These are phyloP conservation scores for Amia ocellicauda DNA, from an alignment of 2,113 vertebrate species.

Conservation along the genomic window DNA sequence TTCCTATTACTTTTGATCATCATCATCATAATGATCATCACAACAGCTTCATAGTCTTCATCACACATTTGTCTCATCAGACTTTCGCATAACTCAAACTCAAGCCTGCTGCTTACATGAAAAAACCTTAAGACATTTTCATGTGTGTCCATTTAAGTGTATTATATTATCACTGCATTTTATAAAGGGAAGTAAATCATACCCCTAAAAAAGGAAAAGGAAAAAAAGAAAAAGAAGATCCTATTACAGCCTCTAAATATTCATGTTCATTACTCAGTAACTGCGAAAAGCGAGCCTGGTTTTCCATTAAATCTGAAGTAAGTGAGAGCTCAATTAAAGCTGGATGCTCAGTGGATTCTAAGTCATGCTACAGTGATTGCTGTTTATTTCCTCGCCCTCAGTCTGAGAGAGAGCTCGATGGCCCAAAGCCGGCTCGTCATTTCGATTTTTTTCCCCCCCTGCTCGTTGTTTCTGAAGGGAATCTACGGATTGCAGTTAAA, in stretches of 20 bases:
- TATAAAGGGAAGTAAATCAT: conserved; percentile 18
- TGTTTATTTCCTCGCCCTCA: conserved; percentile 49
- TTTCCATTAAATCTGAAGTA: conserved; percentile 31
- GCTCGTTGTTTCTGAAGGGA: conserved; percentile 28
- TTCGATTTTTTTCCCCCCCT: conserved; percentile 10
- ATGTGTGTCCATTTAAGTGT: too few relatives aligned
- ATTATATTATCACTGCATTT: too few relatives aligned
- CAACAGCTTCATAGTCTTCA: too few relatives aligned
- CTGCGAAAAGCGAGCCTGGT: conserved; percentile 24
- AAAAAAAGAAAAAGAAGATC: conserved; percentile 23
- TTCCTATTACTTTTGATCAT: too few relatives aligned
- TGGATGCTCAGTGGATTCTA: conserved; percentile 32
- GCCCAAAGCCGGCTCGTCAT: conserved; percentile 29
- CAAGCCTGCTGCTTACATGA: too few relatives aligned
- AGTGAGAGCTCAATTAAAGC: conserved; percentile 41
- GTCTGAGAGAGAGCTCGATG: conserved; percentile 28
- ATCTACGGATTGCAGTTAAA: conserved; percentile 28
- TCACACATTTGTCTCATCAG: too few relatives aligned
- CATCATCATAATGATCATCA: too few relatives aligned
- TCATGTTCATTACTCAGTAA: conserved; percentile 31
- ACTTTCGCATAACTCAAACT: too few relatives aligned
- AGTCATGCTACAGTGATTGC: conserved; percentile 43
- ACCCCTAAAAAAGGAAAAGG: conserved; percentile 18
- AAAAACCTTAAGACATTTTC: too few relatives aligned
- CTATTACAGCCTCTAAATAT: conserved; percentile 21